A percentile compares a stretch with the other conserved stretches of the same genome.
Conservation (phyloP, 2,888 invertebrate genomes). For the Antheraea assamensis region DNA sequence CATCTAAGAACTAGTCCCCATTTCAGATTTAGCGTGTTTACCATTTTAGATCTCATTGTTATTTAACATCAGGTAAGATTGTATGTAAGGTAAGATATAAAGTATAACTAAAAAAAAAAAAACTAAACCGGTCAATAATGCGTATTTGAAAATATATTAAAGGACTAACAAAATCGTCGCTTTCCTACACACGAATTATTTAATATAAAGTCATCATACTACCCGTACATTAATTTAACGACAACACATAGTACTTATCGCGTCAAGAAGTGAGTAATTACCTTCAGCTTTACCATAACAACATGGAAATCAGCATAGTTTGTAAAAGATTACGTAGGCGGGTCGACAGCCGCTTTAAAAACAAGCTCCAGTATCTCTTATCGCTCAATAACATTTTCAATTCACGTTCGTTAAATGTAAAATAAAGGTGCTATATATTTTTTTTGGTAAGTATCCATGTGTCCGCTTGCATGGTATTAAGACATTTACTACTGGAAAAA, state of each 20-base stretch:
- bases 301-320: slow-evolving; percentile 3
- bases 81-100: too few species aligned
- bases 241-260: slow-evolving; percentile 1
- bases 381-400: slow-evolving; percentile 15
- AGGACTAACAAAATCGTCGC: background rate
- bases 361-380: slow-evolving; percentile 11
- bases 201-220: slow-evolving; percentile 3
- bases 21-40: too few species aligned
- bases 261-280: slow-evolving; percentile 8
- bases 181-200: background rate
- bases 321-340: slow-evolving; percentile 2
- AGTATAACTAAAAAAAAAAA: too few species aligned
- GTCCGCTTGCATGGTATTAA: background rate
- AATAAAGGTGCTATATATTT: slow-evolving; percentile 9
- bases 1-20: too few species aligned
- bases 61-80: too few species aligned
- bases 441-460: background rate
- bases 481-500: background rate
- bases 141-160: background rate
- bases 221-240: background rate
- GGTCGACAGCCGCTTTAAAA: slow-evolving; percentile 6
- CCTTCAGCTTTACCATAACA: slow-evolving; percentile 8
- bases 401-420: slow-evolving; percentile 13
- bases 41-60: too few species aligned
- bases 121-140: background rate